Evolutionary conservation across 1,140 invertebrate genomes (phyloP).

Genomic region (Vanessa tameamea): DNA sequence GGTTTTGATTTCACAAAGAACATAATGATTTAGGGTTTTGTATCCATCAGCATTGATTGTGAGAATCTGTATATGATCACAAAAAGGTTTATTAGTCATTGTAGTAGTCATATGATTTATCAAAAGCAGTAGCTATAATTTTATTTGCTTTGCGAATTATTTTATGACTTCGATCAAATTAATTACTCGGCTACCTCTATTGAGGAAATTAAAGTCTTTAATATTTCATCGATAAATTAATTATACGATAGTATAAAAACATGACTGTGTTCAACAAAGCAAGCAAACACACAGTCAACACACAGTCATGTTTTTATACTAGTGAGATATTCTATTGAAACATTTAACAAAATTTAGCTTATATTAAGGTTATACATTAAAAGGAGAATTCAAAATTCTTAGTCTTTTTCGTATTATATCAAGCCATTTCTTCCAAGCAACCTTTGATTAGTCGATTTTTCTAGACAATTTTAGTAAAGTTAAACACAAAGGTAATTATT

Average conservation of each 20-base stretch:
- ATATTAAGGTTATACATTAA: too few relatives aligned
- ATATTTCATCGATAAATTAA: not conserved
- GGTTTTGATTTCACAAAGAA: slow-evolving; percentile 51
- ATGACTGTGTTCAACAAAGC: too few relatives aligned
- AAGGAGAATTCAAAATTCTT: too few relatives aligned
- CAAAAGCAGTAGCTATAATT: not conserved
- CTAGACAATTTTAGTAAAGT: too few relatives aligned
- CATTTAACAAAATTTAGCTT: too few relatives aligned
- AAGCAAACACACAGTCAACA: too few relatives aligned
- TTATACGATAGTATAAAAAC: not conserved
- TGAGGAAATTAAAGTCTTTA: not conserved
- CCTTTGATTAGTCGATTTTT: too few relatives aligned
- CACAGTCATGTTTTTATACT: too few relatives aligned
- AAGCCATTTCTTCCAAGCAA: too few relatives aligned
- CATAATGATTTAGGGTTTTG: slow-evolving; percentile 66
- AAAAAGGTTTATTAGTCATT: slow-evolving; percentile 76
- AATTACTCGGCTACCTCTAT: not conserved
- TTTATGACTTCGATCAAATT: not conserved
- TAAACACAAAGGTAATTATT: too few relatives aligned
- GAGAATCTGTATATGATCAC: slow-evolving; percentile 64
- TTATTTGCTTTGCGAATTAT: slow-evolving; percentile 21
- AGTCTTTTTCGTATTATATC: too few relatives aligned
- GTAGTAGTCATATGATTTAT: slow-evolving; percentile 45
- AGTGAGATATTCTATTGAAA: too few relatives aligned
- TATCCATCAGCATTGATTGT: slow-evolving; percentile 69